Conservation (phyloP, 2,113 vertebrate genomes). For the Eurypyga helias region DNA sequence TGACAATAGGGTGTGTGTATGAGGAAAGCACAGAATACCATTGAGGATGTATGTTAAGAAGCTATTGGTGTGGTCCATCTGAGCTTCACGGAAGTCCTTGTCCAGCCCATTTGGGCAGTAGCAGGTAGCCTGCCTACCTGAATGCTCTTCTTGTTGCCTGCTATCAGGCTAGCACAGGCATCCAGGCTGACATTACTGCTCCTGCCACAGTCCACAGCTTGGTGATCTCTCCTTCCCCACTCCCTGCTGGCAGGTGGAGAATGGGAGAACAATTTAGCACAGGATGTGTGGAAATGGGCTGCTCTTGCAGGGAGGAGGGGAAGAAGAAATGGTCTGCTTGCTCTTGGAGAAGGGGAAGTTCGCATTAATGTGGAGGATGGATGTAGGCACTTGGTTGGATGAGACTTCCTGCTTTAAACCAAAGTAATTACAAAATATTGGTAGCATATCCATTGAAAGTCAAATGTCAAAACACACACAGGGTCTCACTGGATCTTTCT, state of each 20-base stretch:
- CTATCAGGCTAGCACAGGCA: background rate
- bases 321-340: background rate
- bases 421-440: background rate
- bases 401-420: background rate
- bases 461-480: background rate
- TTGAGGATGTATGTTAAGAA: background rate
- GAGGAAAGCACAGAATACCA: background rate
- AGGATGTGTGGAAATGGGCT: background rate
- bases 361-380: fast-evolving
- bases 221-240: background rate
- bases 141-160: background rate
- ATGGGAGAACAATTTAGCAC: background rate
- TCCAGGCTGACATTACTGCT: background rate
- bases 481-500: background rate
- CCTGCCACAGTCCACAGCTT: fast-evolving
- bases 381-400: background rate
- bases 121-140: background rate
- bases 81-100: background rate
- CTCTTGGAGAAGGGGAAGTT: background rate
- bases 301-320: background rate
- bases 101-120: background rate
- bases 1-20: background rate
- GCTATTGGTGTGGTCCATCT: background rate
- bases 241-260: background rate
- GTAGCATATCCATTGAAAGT: background rate